phyloP scores from a whole-genome alignment of 2,113 vertebrate species.

The Irena cyanogastra region DNA sequence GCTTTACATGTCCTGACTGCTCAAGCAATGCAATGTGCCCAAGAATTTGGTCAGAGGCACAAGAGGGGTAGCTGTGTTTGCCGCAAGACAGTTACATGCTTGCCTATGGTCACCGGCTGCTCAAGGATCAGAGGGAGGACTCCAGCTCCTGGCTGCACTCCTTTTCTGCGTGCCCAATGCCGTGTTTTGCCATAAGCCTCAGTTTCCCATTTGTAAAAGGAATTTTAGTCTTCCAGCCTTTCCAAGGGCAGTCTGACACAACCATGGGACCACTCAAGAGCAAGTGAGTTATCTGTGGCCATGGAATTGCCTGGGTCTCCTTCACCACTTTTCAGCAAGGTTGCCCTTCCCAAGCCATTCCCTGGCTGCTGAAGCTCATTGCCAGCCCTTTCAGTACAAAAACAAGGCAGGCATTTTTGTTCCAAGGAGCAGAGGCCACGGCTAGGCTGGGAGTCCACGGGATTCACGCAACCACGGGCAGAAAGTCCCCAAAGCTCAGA shows the following conservation, averaged over 20 bases:
- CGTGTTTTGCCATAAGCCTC: background rate
- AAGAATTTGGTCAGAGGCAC: conserved; percentile 20
- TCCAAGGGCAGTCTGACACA: background rate
- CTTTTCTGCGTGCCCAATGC: background rate
- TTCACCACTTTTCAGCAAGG: background rate
- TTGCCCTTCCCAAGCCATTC: background rate
- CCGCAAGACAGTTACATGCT: background rate
- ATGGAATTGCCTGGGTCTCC: background rate
- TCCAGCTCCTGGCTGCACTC: background rate
- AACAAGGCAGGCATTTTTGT: background rate
- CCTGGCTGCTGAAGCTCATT: background rate
- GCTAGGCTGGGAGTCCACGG: background rate
- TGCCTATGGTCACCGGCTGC: background rate
- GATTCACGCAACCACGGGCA: fast-evolving
- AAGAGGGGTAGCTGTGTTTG: background rate
- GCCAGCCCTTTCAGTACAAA: background rate
- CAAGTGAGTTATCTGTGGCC: fast-evolving
- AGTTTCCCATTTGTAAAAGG: background rate
- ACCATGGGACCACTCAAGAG: background rate
- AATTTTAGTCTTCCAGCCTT: background rate
- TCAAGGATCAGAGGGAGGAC: background rate
- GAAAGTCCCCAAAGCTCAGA: background rate
- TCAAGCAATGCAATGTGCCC: background rate
- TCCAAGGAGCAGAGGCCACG: background rate
- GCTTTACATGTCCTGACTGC: background rate